Evolutionary conservation across 1,140 invertebrate species (phyloP).

Genomic region (Lineus longissimus): DNA sequence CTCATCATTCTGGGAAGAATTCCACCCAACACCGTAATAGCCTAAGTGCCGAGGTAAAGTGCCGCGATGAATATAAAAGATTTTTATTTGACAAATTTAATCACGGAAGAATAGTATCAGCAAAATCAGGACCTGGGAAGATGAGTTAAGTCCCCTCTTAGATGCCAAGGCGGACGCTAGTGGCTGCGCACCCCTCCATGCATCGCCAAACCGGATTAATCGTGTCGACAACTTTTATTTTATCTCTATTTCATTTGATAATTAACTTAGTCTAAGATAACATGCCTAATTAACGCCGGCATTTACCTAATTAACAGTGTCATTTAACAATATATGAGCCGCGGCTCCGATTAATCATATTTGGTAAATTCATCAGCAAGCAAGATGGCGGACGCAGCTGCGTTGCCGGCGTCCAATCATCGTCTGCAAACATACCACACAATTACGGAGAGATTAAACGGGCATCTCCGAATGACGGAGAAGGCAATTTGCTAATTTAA

Average conservation of each 20-base stretch:
- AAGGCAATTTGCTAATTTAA: conserved; percentile 8
- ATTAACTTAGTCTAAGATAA: conserved; percentile 3
- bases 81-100: too few relatives aligned
- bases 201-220: too few relatives aligned
- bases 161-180: too few relatives aligned
- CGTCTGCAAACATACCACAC: conserved; percentile 1
- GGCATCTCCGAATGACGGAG: not conserved
- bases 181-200: too few relatives aligned
- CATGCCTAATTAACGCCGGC: conserved; percentile 3
- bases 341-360: conserved; percentile 1
- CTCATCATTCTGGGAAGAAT: too few relatives aligned
- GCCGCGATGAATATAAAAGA: too few relatives aligned
- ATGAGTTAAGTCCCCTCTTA: too few relatives aligned
- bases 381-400: not conserved
- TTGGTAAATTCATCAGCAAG: not conserved
- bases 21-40: too few relatives aligned
- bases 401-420: not conserved
- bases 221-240: not conserved
- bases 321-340: not conserved
- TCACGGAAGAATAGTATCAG: too few relatives aligned
- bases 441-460: not conserved
- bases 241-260: conserved; percentile 1
- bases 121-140: too few relatives aligned
- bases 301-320: not conserved
- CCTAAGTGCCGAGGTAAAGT: too few relatives aligned